Percentiles rank a stretch among this genome's conserved stretches.
phyloP scores from a whole-genome alignment of 2,797 vertebrate species.

The Falco peregrinus region DNA sequence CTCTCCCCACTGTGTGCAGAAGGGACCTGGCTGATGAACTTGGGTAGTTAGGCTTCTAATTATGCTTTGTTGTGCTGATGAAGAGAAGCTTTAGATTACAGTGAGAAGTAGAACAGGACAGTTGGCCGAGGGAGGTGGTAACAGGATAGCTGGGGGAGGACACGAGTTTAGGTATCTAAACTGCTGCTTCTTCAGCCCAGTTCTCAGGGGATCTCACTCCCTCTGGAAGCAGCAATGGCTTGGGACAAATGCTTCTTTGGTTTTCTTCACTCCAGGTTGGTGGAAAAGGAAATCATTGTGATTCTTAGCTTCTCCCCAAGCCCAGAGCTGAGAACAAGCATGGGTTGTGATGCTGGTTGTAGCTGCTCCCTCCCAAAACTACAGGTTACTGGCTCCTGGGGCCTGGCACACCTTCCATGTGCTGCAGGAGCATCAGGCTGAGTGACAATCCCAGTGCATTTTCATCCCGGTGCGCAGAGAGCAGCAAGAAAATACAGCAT shows the following conservation, averaged over 20 bases:
- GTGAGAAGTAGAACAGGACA: neutral
- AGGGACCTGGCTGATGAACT: neutral
- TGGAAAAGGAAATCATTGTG: neutral
- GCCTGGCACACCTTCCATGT: neutral
- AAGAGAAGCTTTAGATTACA: neutral
- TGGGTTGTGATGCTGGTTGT: neutral
- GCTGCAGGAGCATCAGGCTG: neutral
- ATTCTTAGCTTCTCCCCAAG: neutral
- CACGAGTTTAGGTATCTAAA: neutral
- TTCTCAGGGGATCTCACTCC: neutral
- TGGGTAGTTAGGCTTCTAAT: neutral
- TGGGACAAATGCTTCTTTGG: neutral
- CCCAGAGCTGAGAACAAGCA: neutral
- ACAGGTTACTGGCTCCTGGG: neutral
- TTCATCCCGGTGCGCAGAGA: neutral
- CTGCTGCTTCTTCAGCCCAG: neutral
- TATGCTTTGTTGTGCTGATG: neutral
- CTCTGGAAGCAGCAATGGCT: neutral
- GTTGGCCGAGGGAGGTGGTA: neutral
- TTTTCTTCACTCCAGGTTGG: neutral
- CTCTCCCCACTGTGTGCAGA: fast-evolving
- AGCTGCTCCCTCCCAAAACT: neutral
- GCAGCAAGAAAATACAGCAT: neutral
- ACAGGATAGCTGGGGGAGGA: neutral
- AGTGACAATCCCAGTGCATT: neutral